These are phyloP conservation scores for Rhea americana DNA, from an alignment of 2,113 vertebrate genomes.

Conservation along the genomic window DNA sequence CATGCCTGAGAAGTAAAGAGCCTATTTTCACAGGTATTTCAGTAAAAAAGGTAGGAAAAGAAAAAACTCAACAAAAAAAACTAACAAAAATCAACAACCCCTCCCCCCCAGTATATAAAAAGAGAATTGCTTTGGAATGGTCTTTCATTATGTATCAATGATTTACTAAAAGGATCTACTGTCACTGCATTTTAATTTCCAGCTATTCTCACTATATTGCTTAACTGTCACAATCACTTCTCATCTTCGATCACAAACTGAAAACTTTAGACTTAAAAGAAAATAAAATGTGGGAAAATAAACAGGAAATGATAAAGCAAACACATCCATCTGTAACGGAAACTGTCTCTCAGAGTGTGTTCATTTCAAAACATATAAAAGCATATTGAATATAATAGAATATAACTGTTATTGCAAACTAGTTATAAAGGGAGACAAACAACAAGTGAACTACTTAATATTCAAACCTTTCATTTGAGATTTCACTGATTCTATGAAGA, in stretches of 20 bases:
- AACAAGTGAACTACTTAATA: background rate
- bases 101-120: background rate
- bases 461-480: background rate
- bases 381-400: background rate
- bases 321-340: background rate
- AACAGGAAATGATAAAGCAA: constrained; percentile 12
- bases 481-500: background rate
- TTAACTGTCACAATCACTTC: background rate
- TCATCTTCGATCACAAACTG: background rate
- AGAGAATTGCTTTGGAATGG: background rate
- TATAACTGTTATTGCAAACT: background rate
- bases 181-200: background rate
- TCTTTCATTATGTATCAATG: background rate
- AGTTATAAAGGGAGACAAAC: background rate
- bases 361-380: constrained; percentile 19
- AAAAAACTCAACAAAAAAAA: background rate
- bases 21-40: background rate
- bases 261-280: constrained; percentile 18
- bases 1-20: background rate
- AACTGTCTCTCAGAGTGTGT: background rate
- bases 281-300: constrained; percentile 27
- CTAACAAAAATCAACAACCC: background rate
- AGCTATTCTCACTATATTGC: background rate
- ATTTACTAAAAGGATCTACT: background rate
- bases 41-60: background rate